Percentiles rank a stretch among this genome's conserved stretches.
These are phyloP conservation scores for Ornithoptera alexandrae DNA, from an alignment of 2,888 invertebrate genomes.

Conservation along the genomic window DNA sequence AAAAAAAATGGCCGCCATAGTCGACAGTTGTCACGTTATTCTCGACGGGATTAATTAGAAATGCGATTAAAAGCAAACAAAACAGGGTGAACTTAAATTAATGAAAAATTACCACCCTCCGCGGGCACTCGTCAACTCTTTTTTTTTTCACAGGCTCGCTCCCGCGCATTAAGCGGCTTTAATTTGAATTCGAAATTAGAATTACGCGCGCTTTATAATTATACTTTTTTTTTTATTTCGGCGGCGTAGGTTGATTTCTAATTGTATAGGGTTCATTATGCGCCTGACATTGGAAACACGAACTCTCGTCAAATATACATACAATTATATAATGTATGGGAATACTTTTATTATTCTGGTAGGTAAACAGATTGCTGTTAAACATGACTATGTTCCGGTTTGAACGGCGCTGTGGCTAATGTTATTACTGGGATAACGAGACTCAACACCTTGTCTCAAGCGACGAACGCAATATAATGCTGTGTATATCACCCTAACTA, in stretches of 20 bases:
- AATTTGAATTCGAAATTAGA: conserved; percentile 81
- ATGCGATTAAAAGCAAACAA: conserved; percentile 81
- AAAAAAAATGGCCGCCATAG: conserved; percentile 76
- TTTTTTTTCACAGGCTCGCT: conserved; percentile 76
- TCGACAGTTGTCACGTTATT: conserved; percentile 81
- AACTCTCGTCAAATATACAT: conserved; percentile 22
- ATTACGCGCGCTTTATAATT: conserved; percentile 80
- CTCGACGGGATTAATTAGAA: conserved; percentile 81
- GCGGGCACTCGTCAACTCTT: conserved; percentile 79
- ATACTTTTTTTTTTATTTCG: conserved; percentile 57
- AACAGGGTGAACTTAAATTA: conserved; percentile 81
- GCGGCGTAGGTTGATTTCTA: conserved; percentile 72
- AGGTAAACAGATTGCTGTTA: too few relatives aligned
- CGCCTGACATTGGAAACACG: conserved; percentile 41
- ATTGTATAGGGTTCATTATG: conserved; percentile 66
- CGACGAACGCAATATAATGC: too few relatives aligned
- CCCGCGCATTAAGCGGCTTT: conserved; percentile 81
- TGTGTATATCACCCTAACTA: too few relatives aligned
- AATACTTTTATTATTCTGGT: too few relatives aligned
- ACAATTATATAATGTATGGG: not conserved
- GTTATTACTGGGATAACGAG: too few relatives aligned
- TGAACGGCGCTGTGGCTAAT: too few relatives aligned
- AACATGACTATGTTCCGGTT: too few relatives aligned
- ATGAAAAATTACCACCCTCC: conserved; percentile 81
- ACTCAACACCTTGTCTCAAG: too few relatives aligned